Evolutionary conservation across 2,113 vertebrate genomes (phyloP), one percentile per base, ranked within the genome.

Genomic region (Corythoichthys intestinalis): DNA sequence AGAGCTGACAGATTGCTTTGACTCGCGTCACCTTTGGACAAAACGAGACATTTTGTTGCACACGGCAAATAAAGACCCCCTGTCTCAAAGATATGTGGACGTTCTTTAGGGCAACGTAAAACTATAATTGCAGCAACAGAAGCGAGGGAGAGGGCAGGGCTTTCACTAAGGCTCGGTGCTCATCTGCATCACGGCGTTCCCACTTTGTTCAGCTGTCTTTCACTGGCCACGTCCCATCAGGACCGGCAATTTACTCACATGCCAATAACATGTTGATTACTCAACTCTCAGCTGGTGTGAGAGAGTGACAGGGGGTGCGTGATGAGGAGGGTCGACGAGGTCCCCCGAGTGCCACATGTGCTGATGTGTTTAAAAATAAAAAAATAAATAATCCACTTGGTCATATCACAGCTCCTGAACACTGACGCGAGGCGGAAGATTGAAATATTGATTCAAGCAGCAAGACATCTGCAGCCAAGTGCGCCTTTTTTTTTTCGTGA

Each of bases 221-320:
- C 54, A 79, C 68, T 73, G 67, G 77, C 86, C 82, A 83, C 10
- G 34, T 61, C 44, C 61, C 61, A 70, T 81, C 71, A 78, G 76
- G 68, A 74, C 69, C 62, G 66, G 70, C 65, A 82, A 85, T 86
- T 88, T 78, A 87, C 83, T 86, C 73, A 63, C 72, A 71, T 86
- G 83, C 81, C 81, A 84, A 84, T 85, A 87, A 66, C 72, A 67
- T 69, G 56, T 62, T 70, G 78, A 77, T 83, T 72, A 77, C 76
- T 83, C 6, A 48, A 59, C 67, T 48, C 53, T 52, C 67, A 79
- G 71, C 83, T 86, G 83, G 81, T 80, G 75, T 34, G 14, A 73
- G 69, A 35, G 38, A 56, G 17, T 2, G 52, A 34, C n/a, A 14
- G 68, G 35, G 41, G 14, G 35, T 38, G 20, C 20, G 7, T 7